phyloP scores from a whole-genome alignment of 2,797 vertebrate genomes.

The Sebastiscus albofasciatus region DNA sequence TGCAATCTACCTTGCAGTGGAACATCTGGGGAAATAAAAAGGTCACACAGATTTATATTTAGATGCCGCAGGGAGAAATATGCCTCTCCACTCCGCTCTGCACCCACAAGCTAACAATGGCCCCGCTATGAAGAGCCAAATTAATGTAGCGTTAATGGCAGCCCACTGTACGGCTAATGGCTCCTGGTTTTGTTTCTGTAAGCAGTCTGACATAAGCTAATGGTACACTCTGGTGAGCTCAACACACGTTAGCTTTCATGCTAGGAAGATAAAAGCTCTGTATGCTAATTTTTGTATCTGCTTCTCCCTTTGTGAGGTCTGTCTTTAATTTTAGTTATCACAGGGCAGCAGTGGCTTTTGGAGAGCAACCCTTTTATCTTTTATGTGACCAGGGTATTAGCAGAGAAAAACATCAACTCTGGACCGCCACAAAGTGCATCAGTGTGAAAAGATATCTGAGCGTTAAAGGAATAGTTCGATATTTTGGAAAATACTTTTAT shows the following conservation, averaged over 20 bases:
- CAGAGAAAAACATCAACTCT: background rate
- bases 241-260: slow-evolving; percentile 7
- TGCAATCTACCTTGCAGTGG: slow-evolving; percentile 69
- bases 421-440: background rate
- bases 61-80: slow-evolving; percentile 61
- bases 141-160: slow-evolving; percentile 66
- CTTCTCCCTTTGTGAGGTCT: background rate
- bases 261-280: background rate
- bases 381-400: background rate
- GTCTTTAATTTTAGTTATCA: background rate
- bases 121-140: slow-evolving; percentile 31
- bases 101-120: slow-evolving; percentile 52
- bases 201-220: slow-evolving; percentile 18
- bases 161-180: slow-evolving; percentile 40
- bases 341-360: background rate
- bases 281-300: background rate
- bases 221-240: background rate
- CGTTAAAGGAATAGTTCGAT: background rate
- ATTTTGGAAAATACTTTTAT: background rate
- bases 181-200: slow-evolving; percentile 28
- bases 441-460: background rate
- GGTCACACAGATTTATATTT: slow-evolving; percentile 78
- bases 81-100: slow-evolving; percentile 40
- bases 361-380: background rate
- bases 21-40: slow-evolving; percentile 80